Base-by-base conservation (phyloP, 2,797 vertebrate species). In the Neopelma chrysocephalum region DNA sequence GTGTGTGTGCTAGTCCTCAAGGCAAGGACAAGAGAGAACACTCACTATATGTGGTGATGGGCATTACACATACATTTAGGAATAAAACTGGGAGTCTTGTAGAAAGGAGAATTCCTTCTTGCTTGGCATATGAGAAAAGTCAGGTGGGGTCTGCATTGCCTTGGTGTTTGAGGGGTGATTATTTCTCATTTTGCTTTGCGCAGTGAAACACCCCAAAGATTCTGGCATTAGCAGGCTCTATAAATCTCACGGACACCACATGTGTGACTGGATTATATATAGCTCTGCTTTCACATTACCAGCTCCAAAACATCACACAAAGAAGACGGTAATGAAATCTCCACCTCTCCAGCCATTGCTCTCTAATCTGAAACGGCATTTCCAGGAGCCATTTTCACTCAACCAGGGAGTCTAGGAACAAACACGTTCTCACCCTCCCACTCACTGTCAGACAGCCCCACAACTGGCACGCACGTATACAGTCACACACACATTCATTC, bases 231-330 rank as follows among this genome's bases (percentile, higher is more conserved):
- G 92, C 95, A 92, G 65, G 81, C 86, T 47, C 93, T 91, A 82
- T 97, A 96, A 97, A 96, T 97, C 97, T 97, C 25, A 36, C 90
- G 91, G 96, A 96, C 68, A 92, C 90, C 93, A 92, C 96, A 97
- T 96, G 97, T 98, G 96, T 96, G 97, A 97, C 97, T 64, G 43
- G 97, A 96, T 97, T 98, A 98, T 98, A 98, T 98, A 98, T 97
- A 97, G 97, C 96, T 89, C 87, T 82, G 90, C 92, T 93, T 97
- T 97, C 97, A 96, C 88, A 96, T 96, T 96, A 92, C 97, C 90
- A 94, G 90, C 96, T 92, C 81, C 72, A 96, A 97, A 97, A 97
- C 95, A 96, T 95, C 96, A 96, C 97, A 97, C 97, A 97, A 97
- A 97, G 97, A 95, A 90, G 93, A 95, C 97, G 93, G 97, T 96